phyloP scores from a whole-genome alignment of 2,113 vertebrate genomes.

The Macroglossus sobrinus region DNA sequence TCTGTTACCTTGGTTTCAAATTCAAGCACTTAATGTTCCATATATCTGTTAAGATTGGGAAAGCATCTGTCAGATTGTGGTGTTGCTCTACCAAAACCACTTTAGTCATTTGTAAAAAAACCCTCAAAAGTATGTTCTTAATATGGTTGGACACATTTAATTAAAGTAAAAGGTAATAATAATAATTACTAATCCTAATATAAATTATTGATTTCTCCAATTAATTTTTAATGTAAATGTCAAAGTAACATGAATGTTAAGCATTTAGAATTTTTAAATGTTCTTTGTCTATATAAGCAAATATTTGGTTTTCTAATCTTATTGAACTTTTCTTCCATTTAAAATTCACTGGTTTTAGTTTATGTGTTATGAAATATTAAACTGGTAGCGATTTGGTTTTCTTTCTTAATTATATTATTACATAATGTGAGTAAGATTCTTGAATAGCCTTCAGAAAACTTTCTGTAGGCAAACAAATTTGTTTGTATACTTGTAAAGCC shows the following conservation, averaged over 20 bases:
- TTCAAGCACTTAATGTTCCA: constrained; percentile 81
- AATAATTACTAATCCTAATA: neutral
- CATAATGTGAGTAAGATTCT: constrained; percentile 4
- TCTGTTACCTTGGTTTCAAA: constrained; percentile 73
- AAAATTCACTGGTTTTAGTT: constrained; percentile 21
- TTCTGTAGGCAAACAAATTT: neutral
- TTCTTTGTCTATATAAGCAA: neutral
- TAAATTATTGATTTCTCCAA: neutral
- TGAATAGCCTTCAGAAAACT: neutral
- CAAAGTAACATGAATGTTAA: neutral
- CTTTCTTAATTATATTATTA: constrained; percentile 15
- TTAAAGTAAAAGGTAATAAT: neutral
- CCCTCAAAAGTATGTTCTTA: neutral
- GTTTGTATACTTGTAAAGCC: neutral
- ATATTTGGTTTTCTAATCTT: constrained; percentile 21
- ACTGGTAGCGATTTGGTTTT: neutral
- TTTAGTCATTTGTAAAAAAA: constrained; percentile 50
- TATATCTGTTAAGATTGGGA: constrained; percentile 67
- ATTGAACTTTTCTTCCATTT: neutral
- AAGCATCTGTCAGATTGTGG: neutral
- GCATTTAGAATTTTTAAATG: neutral
- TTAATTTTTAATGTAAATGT: neutral
- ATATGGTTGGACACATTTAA: neutral
- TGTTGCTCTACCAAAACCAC: neutral
- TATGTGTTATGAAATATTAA: neutral